Evolutionary conservation across 2,113 vertebrate genomes (phyloP).

Genomic region (Toxotes chatareus): DNA sequence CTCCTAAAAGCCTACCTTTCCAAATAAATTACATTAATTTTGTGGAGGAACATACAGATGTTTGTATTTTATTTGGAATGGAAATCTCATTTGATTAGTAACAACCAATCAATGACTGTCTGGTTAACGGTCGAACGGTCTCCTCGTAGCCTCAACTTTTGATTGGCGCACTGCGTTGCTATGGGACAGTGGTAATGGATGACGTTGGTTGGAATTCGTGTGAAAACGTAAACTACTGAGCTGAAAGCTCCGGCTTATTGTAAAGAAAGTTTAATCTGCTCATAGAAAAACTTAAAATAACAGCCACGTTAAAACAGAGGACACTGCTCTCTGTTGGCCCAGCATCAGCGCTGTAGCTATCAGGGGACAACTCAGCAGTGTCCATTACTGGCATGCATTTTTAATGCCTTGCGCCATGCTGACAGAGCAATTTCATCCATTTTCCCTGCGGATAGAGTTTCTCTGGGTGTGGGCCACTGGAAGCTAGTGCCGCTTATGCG

Average conservation of each 20-base stretch:
- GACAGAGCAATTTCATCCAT: conserved; percentile 38
- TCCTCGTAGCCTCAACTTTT: background rate
- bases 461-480: conserved; percentile 26
- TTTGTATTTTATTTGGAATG: background rate
- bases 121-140: background rate
- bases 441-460: conserved; percentile 21
- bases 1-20: too few species aligned
- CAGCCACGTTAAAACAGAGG: background rate
- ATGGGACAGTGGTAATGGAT: conserved; percentile 1
- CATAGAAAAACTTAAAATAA: background rate
- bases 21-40: too few species aligned
- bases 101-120: background rate
- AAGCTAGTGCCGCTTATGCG: background rate
- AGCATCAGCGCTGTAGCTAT: background rate
- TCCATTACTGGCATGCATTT: conserved; percentile 56
- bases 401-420: conserved; percentile 56
- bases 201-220: background rate
- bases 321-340: background rate
- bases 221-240: background rate
- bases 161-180: conserved; percentile 12
- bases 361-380: background rate
- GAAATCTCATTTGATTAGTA: background rate
- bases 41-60: too few species aligned
- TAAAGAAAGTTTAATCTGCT: background rate
- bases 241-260: too few species aligned